These are phyloP conservation scores for Syrrhaptes paradoxus DNA, from an alignment of 2,113 vertebrate genomes.

Conservation along the genomic window DNA sequence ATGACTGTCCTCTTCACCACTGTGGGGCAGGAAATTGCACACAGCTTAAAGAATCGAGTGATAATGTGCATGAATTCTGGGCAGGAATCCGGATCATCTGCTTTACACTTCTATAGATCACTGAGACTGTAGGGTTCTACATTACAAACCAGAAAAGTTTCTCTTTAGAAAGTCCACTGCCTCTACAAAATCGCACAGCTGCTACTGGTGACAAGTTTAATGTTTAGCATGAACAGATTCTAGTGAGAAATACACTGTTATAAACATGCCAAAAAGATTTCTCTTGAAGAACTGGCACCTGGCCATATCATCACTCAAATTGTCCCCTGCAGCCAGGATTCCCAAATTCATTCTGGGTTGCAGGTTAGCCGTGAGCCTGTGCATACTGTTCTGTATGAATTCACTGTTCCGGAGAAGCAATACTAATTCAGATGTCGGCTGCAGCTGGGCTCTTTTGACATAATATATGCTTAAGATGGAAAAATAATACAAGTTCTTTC, in stretches of 20 bases:
- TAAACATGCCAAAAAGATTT: neutral
- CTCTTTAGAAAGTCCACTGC: neutral
- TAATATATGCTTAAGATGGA: neutral
- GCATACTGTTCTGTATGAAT: neutral
- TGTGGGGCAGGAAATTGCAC: neutral
- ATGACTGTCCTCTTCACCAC: neutral
- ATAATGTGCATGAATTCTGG: neutral
- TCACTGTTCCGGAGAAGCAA: neutral
- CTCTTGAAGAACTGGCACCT: neutral
- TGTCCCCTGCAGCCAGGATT: neutral
- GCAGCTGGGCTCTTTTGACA: neutral
- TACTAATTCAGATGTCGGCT: neutral
- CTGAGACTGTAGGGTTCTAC: neutral
- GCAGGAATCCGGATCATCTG: neutral
- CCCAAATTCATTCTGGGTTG: neutral
- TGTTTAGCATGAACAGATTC: neutral
- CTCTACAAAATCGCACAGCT: neutral
- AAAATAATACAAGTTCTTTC: neutral
- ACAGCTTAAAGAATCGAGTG: neutral
- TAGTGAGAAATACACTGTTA: neutral
- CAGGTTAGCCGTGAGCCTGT: neutral
- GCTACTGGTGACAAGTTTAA: neutral
- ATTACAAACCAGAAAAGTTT: neutral
- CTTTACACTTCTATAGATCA: neutral
- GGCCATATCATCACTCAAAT: neutral